Conservation (phyloP, 2,888 invertebrate genomes). For the Epirrhoe alternata region DNA sequence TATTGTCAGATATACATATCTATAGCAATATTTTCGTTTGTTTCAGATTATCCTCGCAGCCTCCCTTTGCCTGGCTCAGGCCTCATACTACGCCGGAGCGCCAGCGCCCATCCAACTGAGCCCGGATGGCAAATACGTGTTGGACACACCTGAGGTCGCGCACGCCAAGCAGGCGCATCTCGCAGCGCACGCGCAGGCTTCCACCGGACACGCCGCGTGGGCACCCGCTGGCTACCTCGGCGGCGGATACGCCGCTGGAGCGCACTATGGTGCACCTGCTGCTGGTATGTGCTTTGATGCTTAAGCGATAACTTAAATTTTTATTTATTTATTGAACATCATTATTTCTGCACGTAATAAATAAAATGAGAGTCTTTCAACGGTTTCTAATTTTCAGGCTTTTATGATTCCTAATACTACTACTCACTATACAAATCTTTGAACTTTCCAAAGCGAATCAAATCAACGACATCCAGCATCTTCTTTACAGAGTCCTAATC, state of each 20-base stretch:
- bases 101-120: constrained; percentile 79
- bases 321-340: too few species aligned
- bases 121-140: constrained; percentile 80
- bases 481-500: neutral
- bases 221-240: constrained; percentile 69
- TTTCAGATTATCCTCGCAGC: constrained; percentile 79
- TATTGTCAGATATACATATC: too few species aligned
- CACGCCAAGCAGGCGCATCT: constrained; percentile 80
- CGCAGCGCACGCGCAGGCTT: constrained; percentile 79
- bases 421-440: neutral
- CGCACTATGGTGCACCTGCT: constrained; percentile 71
- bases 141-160: constrained; percentile 84
- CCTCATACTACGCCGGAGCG: constrained; percentile 82
- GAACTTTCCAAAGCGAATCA: too few species aligned
- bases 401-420: neutral
- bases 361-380: too few species aligned
- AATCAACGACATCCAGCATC: neutral
- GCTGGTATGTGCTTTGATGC: too few species aligned
- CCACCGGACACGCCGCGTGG: constrained; percentile 78
- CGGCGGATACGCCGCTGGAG: constrained; percentile 59
- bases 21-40: constrained; percentile 29
- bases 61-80: constrained; percentile 80
- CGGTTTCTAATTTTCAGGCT: too few species aligned
- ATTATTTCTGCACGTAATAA: too few species aligned
- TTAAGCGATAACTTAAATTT: too few species aligned